phyloP scores from a whole-genome alignment of 2,888 invertebrate genomes.

The Drosophila diplacantha region DNA sequence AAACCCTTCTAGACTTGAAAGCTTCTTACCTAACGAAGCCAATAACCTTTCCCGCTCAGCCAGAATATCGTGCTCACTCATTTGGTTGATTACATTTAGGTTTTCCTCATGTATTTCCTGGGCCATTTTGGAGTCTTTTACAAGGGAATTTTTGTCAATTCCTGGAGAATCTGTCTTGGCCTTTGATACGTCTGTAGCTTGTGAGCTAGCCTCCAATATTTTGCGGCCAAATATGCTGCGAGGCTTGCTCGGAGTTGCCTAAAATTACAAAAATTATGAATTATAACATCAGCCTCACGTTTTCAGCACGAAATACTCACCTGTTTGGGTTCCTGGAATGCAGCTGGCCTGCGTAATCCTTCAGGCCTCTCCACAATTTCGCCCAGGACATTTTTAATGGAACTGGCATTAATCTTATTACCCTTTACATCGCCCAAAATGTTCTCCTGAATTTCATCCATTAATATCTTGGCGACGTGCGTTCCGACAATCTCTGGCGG shows the following conservation, averaged over 20 bases:
- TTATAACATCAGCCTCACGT: not conserved
- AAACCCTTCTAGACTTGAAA: too few relatives aligned
- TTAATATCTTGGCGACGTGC: conserved; percentile 31
- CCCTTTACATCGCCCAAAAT: conserved; percentile 58
- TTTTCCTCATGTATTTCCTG: conserved; percentile 87
- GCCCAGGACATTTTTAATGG: conserved; percentile 77
- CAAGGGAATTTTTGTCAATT: conserved; percentile 57
- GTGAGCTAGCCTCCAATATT: conserved; percentile 6
- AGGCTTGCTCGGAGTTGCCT: conserved; percentile 55
- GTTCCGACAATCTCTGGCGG: not conserved
- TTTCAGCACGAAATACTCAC: conserved; percentile 20
- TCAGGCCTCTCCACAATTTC: conserved; percentile 79
- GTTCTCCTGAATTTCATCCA: conserved; percentile 68
- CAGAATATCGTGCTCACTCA: conserved; percentile 87
- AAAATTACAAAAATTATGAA: not conserved
- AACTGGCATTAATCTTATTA: conserved; percentile 31
- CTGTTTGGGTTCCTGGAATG: not conserved
- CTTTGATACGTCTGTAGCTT: not conserved
- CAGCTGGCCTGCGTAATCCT: conserved; percentile 27
- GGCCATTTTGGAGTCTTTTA: conserved; percentile 79
- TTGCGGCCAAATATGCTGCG: conserved; percentile 79
- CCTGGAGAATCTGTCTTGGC: not conserved
- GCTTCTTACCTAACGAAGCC: conserved; percentile 72
- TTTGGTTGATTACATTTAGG: conserved; percentile 81
- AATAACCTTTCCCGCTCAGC: conserved; percentile 85